Evolutionary conservation across 1,140 invertebrate species (phyloP), one percentile per base, ranked within the genome.

Genomic region (Acromyrmex heyeri): DNA sequence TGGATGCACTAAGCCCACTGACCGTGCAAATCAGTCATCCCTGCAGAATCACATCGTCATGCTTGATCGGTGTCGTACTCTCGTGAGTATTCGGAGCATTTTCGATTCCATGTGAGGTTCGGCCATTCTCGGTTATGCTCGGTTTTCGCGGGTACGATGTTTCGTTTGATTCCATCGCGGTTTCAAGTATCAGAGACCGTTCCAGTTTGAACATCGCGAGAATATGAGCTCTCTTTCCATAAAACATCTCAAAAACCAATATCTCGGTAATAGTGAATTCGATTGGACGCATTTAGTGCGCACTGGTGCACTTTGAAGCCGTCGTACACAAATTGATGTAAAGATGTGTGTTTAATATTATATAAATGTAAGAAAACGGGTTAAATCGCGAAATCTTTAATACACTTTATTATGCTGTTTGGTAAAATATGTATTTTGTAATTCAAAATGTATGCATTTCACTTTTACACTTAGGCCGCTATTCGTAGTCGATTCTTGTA

Each of bases 51-150:
- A 8, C 10, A 67, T 55, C 48, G 2, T 30, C 7, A 53, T 16
- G 14, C 69, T 70, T 55, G 69, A n/a, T 72, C 69, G 27, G 24
- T 30, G 48, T 55, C 24, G 38, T 12, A 27, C 16, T 55, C 69
- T 72, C 16, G 16, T 27, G 24, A 55, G 48, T 53, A 18, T 16
- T 55, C 24, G 14, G 0, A n/a, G 3, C 18, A n/a, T 38, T 16
- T 65, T n/a, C 18, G 24, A 61, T 59, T 59, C n/a, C 21, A 24
- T 2, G 57, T n/a, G 21, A 5, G n/a, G 5, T 0, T 21, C 18
- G 65, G 65, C n/a, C 12, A 10, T 12, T n/a, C n/a, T 44, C 65
- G 34, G n/a, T 27, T 44, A 69, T 7, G 34, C 7, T 69, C 34
- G n/a, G 34, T 16, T 70, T n/a, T 30, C 10, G 27, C 48, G 70